Percentiles rank a stretch among this genome's conserved stretches.
Conservation (phyloP, 1,140 invertebrate genomes). For the Liolophura sinensis region DNA sequence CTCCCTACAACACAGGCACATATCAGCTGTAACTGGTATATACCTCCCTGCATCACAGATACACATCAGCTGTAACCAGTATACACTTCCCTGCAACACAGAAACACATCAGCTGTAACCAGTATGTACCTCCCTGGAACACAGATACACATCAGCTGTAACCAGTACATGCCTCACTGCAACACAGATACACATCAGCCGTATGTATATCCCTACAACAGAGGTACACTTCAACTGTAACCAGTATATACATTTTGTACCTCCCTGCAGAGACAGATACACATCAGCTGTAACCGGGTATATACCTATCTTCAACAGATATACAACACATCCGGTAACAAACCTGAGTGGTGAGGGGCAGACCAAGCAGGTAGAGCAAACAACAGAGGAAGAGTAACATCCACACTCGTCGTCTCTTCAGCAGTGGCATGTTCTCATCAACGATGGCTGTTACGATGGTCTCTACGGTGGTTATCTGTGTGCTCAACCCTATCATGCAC, state of each 20-base stretch:
- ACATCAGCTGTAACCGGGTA: conserved; percentile 80
- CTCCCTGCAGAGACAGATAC: conserved; percentile 58
- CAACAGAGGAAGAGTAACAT: conserved; percentile 40
- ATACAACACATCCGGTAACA: conserved; percentile 8
- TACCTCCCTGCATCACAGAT: conserved; percentile 83
- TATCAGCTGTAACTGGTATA: background rate
- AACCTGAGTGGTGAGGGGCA: conserved; percentile 51
- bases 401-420: conserved; percentile 50
- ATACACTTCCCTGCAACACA: conserved; percentile 69
- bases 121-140: conserved; percentile 84
- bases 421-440: conserved; percentile 68
- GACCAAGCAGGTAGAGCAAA: conserved; percentile 43
- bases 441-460: conserved; percentile 73
- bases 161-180: conserved; percentile 76
- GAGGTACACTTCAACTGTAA: conserved; percentile 72
- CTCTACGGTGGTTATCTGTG: conserved; percentile 81
- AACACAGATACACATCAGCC: conserved; percentile 14
- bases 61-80: conserved; percentile 82
- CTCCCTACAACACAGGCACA: conserved; percentile 58
- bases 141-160: conserved; percentile 84
- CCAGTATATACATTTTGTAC: conserved; percentile 84
- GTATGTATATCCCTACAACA: no score
- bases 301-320: conserved; percentile 67
- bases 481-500: conserved; percentile 87
- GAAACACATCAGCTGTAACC: conserved; percentile 18